Evolutionary conservation across 2,113 vertebrate species (phyloP), one percentile per base, ranked within the genome.

Genomic region (Nettapus auritus): DNA sequence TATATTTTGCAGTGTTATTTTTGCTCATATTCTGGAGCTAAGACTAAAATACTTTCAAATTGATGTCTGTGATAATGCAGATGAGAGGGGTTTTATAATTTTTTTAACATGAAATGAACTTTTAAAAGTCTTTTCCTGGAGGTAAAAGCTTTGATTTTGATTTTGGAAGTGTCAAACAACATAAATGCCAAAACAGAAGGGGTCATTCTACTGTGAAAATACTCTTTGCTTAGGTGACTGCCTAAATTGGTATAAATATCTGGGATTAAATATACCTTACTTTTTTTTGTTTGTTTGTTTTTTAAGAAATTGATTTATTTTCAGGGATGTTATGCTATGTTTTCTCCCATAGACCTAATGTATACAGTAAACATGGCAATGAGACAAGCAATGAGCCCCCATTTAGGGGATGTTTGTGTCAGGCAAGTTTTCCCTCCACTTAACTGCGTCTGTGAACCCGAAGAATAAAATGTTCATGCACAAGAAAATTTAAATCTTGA

Each of bases 381-480:
- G 22, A 57, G 26, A 42, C n/a, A 63, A 36, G 44, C 33, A 42
- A 7, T 48, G 46, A 48, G 46, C 46, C 46, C 5, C 4, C 44
- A 19, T 17, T 56, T 25, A 28, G 21, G 3, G 29, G 64, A 36
- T 77, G 9, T 25, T 78, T 63, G 22, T 69, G 48, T 50, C 42
- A 44, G 71, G 18, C 18, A 62, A 4, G 8, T 50, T 73, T 42
- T 42, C 11, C 18, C 17, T 15, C 0, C 22, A 5, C 56, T 81
- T 67, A 25, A 15, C 4, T 29, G 7, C 62, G 13, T 12, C 42
- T 70, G 33, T 40, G 34, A 9, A 15, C 14, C 36, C 14, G 34
- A 52, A 60, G 42, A 50, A 42, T 6, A 21, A 68, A 69, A 59
- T 10, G 1, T 3, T 77, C 42, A 52, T 0, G 0, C 4, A 2